Evolutionary conservation across 2,797 vertebrate genomes (phyloP).

Genomic region (Mormyrus proboscirostris): DNA sequence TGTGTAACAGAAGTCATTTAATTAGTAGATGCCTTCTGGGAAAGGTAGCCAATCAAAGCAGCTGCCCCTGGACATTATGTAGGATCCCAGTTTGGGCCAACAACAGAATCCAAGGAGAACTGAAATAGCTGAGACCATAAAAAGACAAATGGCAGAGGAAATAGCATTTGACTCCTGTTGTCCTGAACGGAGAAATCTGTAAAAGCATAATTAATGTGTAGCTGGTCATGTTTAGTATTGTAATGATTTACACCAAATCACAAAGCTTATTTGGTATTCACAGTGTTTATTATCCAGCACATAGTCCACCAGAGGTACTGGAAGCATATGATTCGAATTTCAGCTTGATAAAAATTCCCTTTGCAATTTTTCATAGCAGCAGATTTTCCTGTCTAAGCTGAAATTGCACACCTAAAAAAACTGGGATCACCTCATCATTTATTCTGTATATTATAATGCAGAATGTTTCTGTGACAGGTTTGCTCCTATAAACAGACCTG

Average conservation of each 20-base stretch:
- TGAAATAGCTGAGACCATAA: not conserved
- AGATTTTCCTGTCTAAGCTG: not conserved
- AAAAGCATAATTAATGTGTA: not conserved
- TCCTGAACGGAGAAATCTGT: not conserved
- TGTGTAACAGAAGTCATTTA: conserved; percentile 5
- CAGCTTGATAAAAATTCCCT: not conserved
- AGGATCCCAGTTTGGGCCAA: not conserved
- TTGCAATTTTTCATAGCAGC: not conserved
- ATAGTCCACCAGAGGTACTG: not conserved
- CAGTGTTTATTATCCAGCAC: not conserved
- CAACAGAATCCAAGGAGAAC: not conserved
- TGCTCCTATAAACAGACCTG: not conserved
- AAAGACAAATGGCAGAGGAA: not conserved
- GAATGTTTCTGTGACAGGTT: not conserved
- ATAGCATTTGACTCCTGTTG: not conserved
- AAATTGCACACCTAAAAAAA: not conserved
- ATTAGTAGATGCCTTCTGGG: conserved; percentile 12
- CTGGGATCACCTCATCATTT: not conserved
- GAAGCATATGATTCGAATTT: not conserved
- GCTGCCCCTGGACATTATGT: not conserved
- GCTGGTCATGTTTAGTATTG: not conserved
- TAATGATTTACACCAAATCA: not conserved
- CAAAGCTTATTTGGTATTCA: not conserved
- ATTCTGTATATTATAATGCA: not conserved
- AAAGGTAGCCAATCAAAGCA: conserved; percentile 16